Percentiles rank a stretch among this genome's conserved stretches.
Conservation (phyloP, 2,888 invertebrate genomes). For the Heliconius hortense region DNA sequence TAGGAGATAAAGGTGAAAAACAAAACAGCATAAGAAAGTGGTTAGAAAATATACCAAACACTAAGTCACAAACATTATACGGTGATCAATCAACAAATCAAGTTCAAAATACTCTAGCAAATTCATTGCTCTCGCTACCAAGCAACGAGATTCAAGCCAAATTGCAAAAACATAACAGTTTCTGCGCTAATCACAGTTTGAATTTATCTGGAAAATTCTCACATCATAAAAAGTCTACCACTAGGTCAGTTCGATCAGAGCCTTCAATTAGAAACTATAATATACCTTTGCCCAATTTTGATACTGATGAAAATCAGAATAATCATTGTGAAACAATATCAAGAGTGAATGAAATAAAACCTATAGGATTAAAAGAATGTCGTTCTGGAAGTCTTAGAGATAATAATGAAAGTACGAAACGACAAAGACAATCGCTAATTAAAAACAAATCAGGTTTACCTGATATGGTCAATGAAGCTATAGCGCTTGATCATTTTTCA, state of each 20-base stretch:
- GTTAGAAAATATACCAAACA: conserved; percentile 86
- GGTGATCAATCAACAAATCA: conserved; percentile 56
- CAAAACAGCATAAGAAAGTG: conserved; percentile 88
- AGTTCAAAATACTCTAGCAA: conserved; percentile 57
- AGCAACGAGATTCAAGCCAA: conserved; percentile 55
- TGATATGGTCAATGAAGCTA: conserved; percentile 86
- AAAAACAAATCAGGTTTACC: conserved; percentile 74
- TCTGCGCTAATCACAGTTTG: conserved; percentile 58
- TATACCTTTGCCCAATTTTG: conserved; percentile 69
- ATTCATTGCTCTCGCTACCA: conserved; percentile 67
- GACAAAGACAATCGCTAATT: conserved; percentile 54
- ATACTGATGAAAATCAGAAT: conserved; percentile 51
- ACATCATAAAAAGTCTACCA: conserved; percentile 57
- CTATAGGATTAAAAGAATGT: conserved; percentile 59
- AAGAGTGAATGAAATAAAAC: conserved; percentile 60
- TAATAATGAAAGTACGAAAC: conserved; percentile 49
- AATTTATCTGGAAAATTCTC: conserved; percentile 53
- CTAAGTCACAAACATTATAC: conserved; percentile 59
- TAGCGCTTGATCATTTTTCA: conserved; percentile 78
- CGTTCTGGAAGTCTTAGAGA: conserved; percentile 56
- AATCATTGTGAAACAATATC: conserved; percentile 63
- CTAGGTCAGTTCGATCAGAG: conserved; percentile 73
- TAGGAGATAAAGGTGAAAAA: conserved; percentile 84
- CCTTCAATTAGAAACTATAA: conserved; percentile 69
- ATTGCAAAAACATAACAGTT: conserved; percentile 69